Conservation (phyloP, 2,113 vertebrate species). For the Cyprinodon brontotheroides region DNA sequence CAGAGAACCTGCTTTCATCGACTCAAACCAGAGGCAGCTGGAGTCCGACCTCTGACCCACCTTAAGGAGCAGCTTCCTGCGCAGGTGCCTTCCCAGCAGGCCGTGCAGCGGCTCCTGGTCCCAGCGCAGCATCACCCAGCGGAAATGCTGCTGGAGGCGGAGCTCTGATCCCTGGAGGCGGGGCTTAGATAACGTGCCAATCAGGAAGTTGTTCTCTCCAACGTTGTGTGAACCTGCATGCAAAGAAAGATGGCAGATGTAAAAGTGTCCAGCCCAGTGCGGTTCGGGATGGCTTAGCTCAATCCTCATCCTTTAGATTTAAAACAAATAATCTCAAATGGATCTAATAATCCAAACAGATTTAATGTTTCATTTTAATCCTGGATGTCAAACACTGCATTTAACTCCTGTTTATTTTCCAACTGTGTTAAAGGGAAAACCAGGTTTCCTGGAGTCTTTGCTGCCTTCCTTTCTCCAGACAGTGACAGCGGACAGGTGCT, state of each 20-base stretch:
- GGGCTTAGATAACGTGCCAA: constrained; percentile 88
- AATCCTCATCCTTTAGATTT: too few relatives aligned
- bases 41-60: constrained; percentile 69
- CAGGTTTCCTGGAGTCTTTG: too few relatives aligned
- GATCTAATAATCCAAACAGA: too few relatives aligned
- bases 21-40: not conserved
- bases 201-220: constrained; percentile 87
- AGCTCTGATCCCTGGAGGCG: constrained; percentile 90
- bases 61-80: constrained; percentile 87
- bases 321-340: too few relatives aligned
- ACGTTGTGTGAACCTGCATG: constrained; percentile 85
- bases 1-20: not conserved
- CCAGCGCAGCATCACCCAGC: constrained; percentile 95
- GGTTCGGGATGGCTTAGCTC: not conserved
- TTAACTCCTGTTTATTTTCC: too few relatives aligned
- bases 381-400: too few relatives aligned
- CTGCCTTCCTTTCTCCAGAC: too few relatives aligned
- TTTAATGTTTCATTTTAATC: too few relatives aligned
- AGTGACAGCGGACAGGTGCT: too few relatives aligned
- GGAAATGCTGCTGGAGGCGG: constrained; percentile 93
- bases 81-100: constrained; percentile 87
- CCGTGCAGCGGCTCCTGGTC: constrained; percentile 90
- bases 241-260: constrained; percentile 18
- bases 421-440: too few relatives aligned
- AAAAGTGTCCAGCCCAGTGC: not conserved